Conservation (phyloP, 2,888 invertebrate genomes). For the Drosophila quasianomalipes region DNA sequence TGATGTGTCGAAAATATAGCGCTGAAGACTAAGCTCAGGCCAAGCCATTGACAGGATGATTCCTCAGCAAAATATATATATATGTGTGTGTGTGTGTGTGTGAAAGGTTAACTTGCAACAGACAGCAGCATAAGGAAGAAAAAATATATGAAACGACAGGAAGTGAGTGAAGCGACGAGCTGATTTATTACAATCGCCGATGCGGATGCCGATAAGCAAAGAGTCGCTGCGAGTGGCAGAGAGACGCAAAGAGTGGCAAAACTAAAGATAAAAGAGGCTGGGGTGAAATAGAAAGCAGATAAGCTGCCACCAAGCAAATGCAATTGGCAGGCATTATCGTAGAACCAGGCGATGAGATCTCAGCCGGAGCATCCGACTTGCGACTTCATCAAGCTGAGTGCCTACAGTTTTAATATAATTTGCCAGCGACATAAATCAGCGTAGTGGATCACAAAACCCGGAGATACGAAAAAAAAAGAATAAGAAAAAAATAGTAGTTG, state of each 20-base stretch:
- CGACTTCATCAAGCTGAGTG: conserved; percentile 72
- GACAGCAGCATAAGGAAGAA: conserved; percentile 27
- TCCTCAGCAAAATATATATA: conserved; percentile 37
- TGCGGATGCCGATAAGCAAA: conserved; percentile 57
- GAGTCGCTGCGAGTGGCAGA: conserved; percentile 6
- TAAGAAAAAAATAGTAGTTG: conserved; percentile 13
- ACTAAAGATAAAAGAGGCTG: conserved; percentile 9
- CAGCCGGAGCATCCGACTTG: conserved; percentile 11
- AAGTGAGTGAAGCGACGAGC: conserved; percentile 59
- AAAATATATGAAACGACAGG: conserved; percentile 36
- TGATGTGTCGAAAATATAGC: conserved; percentile 72
- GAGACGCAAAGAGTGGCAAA: conserved; percentile 2
- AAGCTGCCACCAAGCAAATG: conserved; percentile 59
- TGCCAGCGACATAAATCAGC: conserved; percentile 49
- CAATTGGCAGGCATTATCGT: conserved; percentile 72
- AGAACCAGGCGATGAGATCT: conserved; percentile 49
- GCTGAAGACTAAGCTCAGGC: conserved; percentile 45
- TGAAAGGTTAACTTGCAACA: conserved; percentile 56
- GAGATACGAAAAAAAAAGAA: conserved; percentile 10
- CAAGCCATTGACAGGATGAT: conserved; percentile 73
- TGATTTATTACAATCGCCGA: conserved; percentile 75
- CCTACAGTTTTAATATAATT: conserved; percentile 72
- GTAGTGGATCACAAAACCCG: conserved; percentile 8
- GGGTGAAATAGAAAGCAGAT: conserved; percentile 10
- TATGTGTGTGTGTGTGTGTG: conserved; percentile 39